phyloP scores from a whole-genome alignment of 2,113 vertebrate genomes.

The Gallinago media region DNA sequence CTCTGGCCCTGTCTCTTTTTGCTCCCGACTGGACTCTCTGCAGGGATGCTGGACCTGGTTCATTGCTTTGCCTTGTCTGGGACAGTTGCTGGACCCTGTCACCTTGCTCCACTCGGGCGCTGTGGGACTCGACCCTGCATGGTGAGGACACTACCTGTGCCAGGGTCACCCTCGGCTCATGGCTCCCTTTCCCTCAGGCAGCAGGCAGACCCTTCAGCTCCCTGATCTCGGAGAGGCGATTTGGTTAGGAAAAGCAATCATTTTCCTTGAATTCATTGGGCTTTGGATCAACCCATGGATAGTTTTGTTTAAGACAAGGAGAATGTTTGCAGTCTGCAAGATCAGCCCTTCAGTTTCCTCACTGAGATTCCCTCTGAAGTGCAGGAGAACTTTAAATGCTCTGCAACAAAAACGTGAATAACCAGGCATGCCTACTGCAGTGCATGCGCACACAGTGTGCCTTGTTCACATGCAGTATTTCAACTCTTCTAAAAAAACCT shows the following conservation, averaged over 20 bases:
- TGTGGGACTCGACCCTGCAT: background rate
- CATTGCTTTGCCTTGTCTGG: background rate
- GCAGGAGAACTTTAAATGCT: background rate
- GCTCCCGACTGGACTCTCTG: background rate
- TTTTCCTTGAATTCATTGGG: background rate
- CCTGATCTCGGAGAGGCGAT: rapidly evolving
- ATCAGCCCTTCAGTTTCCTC: background rate
- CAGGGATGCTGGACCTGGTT: background rate
- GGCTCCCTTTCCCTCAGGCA: background rate
- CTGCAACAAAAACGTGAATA: background rate
- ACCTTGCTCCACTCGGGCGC: rapidly evolving
- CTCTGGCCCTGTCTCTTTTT: background rate
- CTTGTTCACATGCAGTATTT: background rate
- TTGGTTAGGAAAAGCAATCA: background rate
- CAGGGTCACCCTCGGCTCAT: background rate
- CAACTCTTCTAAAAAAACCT: background rate
- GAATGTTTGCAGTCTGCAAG: background rate
- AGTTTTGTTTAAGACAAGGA: background rate
- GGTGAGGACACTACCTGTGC: background rate
- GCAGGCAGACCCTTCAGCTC: background rate
- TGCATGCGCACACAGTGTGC: background rate
- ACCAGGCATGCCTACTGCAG: background rate
- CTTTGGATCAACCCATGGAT: background rate
- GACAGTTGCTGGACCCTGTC: background rate
- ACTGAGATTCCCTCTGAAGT: background rate